Percentiles rank a stretch among this genome's conserved stretches.
These are phyloP conservation scores for Acrossocheilus wenchowensis DNA, from an alignment of 2,797 vertebrate genomes.

Conservation along the genomic window DNA sequence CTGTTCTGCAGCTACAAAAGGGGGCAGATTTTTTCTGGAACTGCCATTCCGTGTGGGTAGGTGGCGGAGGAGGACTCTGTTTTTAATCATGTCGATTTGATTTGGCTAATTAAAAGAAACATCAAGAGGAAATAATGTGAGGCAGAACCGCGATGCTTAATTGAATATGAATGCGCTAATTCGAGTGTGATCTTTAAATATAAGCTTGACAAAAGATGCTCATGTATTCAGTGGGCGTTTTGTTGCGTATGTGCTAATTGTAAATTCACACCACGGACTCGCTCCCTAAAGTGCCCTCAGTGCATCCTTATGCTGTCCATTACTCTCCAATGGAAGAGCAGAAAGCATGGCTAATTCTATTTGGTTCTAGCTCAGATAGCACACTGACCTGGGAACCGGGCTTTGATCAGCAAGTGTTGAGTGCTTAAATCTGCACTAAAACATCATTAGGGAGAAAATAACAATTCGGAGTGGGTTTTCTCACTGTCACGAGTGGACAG, in stretches of 20 bases:
- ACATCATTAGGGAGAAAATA: constrained; percentile 33
- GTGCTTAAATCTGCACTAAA: constrained; percentile 32
- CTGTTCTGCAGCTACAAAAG: constrained; percentile 28
- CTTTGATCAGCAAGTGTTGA: constrained; percentile 37
- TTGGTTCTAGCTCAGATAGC: constrained; percentile 26
- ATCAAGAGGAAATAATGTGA: constrained; percentile 71
- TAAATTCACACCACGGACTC: constrained; percentile 31
- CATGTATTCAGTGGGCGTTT: constrained; percentile 50
- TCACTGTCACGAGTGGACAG: constrained; percentile 27
- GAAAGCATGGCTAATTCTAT: constrained; percentile 46
- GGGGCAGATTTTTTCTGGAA: constrained; percentile 56
- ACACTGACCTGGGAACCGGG: constrained; percentile 31
- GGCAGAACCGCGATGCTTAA: constrained; percentile 58
- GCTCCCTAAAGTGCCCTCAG: constrained; percentile 38
- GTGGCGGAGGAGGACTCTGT: constrained; percentile 56
- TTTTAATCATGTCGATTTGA: constrained; percentile 78
- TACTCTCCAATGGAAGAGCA: constrained; percentile 36
- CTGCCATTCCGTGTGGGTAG: constrained; percentile 50
- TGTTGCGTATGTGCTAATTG: constrained; percentile 51
- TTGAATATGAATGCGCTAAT: constrained; percentile 64
- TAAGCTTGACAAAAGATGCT: constrained; percentile 57
- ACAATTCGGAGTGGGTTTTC: constrained; percentile 30
- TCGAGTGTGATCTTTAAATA: constrained; percentile 65
- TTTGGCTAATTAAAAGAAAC: constrained; percentile 82
- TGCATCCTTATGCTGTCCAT: constrained; percentile 41